phyloP scores from a whole-genome alignment of 2,113 vertebrate species.

The Polypterus bichir region DNA sequence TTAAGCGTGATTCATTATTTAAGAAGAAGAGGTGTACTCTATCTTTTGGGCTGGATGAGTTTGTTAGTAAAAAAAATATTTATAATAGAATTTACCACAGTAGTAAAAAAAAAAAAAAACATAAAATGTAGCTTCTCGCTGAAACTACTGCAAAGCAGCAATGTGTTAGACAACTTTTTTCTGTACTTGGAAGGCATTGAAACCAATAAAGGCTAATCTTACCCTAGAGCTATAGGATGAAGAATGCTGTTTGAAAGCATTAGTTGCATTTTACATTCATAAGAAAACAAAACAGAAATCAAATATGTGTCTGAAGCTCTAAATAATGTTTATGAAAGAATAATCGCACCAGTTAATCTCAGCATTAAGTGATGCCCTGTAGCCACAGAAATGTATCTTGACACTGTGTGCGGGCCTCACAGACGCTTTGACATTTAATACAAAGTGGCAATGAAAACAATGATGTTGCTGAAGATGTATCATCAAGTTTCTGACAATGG shows the following conservation, averaged over 20 bases:
- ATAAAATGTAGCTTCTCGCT: too few relatives aligned
- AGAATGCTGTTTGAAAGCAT: conserved; percentile 13
- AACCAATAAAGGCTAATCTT: conserved; percentile 1
- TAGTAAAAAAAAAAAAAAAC: too few relatives aligned
- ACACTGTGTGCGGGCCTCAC: conserved; percentile 14
- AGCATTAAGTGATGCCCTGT: conserved; percentile 3
- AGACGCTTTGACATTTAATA: neutral
- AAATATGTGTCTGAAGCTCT: conserved; percentile 11
- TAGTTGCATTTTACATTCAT: neutral
- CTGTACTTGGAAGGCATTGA: too few relatives aligned
- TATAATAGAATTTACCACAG: too few relatives aligned
- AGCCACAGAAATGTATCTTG: conserved; percentile 5
- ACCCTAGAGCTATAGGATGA: conserved; percentile 9
- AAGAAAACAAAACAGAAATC: neutral
- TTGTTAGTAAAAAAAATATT: too few relatives aligned
- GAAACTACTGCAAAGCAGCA: too few relatives aligned
- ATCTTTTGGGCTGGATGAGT: too few relatives aligned
- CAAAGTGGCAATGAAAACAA: conserved; percentile 3
- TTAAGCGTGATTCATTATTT: too few relatives aligned
- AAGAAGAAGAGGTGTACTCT: too few relatives aligned
- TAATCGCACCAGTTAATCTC: conserved; percentile 6
- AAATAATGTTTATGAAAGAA: conserved; percentile 10
- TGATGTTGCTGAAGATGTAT: conserved; percentile 3
- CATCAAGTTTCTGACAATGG: neutral
- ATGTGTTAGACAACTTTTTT: too few relatives aligned